Base-by-base conservation (phyloP, 2,888 invertebrate species). In the Brenthis hecate region DNA sequence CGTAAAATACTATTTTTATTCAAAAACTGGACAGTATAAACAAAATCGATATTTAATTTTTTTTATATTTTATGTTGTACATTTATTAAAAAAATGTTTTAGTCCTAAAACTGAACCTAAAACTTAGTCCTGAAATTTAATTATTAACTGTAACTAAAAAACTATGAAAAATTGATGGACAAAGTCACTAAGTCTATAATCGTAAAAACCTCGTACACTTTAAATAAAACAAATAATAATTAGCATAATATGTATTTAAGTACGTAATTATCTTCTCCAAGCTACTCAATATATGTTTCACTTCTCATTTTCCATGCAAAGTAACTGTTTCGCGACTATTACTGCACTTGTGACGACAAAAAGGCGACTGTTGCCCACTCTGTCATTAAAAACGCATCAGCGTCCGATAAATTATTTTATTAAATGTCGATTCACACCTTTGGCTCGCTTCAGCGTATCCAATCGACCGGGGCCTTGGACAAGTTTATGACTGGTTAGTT, bases 381-480 rank as follows among this genome's bases (percentile, higher is more conserved):
- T 78, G 81, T 83, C 89, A 92, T 92, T 91, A 92, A 91, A 92
- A 90, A 86, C 83, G 74, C 91, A 91, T 91, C 86, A 91, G 84
- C 76, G 76, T 75, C 80, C 80, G 81, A 87, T 87, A 86, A 87
- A 89, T 87, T 87, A 87, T 89, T 91, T 86, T 87, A 89, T 88
- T 89, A 89, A 89, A 91, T 88, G 88, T 86, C 87, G 85, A 89
- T 90, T 89, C 88, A 87, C 90, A 91, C 89, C 89, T 90, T 84
- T 85, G 84, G 79, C 82, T 82, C 81, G 75, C 74, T 74, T 73
- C 77, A 81, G 81, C 83, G 83, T 84, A 81, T 80, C 86, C 84
- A 85, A 87, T 85, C 80, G 81, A 76, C 70, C 76, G 75, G 71
- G 76, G 75, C 80, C 81, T 83, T 81, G 79, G 72, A 73, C 74